Evolutionary conservation across 2,113 vertebrate genomes (phyloP), one percentile per base, ranked within the genome.

Genomic region (Thalassarche chlororhynchos): DNA sequence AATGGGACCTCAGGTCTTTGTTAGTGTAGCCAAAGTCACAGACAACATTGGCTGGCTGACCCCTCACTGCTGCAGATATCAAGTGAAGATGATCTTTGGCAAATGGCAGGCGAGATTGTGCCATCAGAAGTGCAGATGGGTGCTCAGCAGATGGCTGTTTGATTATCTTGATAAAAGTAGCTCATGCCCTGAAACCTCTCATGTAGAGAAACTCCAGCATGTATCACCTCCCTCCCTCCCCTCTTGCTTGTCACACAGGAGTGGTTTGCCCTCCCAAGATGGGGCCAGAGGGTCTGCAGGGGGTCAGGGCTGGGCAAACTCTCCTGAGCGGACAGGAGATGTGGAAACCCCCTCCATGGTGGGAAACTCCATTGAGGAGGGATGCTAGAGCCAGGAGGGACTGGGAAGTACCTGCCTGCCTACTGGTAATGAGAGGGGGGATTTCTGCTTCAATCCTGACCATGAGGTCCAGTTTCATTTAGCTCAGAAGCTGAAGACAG

Each of bases 351-450:
- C 64, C 64, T 80, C 14, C 8, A 0, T 44, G 31, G 28, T n/a
- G 80, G 92, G 92, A 87, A 95, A 92, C 61, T 68, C 90, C 65
- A 14, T 8, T 1, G 1, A 52, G 31, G 44, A 55, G 42, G 0
- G 5, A 32, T 52, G 40, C 24, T 52, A n/a, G 47, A 81, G 10
- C n/a, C 72, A 42, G 46, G 21, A 91, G 26, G 16, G 32, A 31
- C 54, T 77, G 94, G 84, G 51, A 96, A 90, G 14, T 93, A 51
- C 87, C 46, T 79, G 44, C 20, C 62, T 54, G 46, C 54, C 17
- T 55, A 18, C 62, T 86, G 58, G 28, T 70, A 66, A 28, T 0
- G 0, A 18, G 40, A 49, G 52, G 0, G 3, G 68, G 87, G 20
- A 28, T 86, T 97, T 94, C 79, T 88, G 54, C 44, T 83, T 92